These are phyloP conservation scores for Danionella cerebrum DNA, from an alignment of 2,113 vertebrate species.

Conservation along the genomic window DNA sequence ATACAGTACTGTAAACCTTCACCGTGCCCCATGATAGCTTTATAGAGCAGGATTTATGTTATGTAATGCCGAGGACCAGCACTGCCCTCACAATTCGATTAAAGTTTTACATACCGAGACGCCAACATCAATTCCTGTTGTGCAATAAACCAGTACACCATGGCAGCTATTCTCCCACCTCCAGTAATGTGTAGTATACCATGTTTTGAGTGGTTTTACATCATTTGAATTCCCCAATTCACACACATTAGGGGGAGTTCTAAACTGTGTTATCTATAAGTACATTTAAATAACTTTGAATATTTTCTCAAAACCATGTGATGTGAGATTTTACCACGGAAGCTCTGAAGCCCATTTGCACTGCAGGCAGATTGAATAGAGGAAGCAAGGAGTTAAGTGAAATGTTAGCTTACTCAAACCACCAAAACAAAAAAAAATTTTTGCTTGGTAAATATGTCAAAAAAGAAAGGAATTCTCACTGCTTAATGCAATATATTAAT, in stretches of 20 bases:
- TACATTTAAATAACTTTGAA: too few relatives aligned
- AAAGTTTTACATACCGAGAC: slow-evolving; percentile 23
- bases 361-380: slow-evolving; percentile 6
- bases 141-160: slow-evolving; percentile 6
- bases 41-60: slow-evolving; percentile 16
- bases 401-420: too few relatives aligned
- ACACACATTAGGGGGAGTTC: too few relatives aligned
- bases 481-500: neutral
- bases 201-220: neutral
- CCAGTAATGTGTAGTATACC: neutral
- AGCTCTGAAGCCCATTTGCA: neutral
- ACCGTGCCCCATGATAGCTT: slow-evolving; percentile 6
- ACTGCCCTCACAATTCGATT: slow-evolving; percentile 23
- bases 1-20: slow-evolving; percentile 15
- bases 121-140: slow-evolving; percentile 12
- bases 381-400: slow-evolving; percentile 1
- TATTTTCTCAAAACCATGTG: too few relatives aligned
- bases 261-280: too few relatives aligned
- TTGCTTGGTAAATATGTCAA: too few relatives aligned
- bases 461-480: too few relatives aligned
- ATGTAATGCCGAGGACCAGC: slow-evolving; percentile 9
- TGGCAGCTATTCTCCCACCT: slow-evolving; percentile 16
- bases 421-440: too few relatives aligned
- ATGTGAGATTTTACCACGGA: neutral
- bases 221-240: neutral